Base-by-base conservation (phyloP, 1,140 invertebrate species). In the Danaus plexippus region DNA sequence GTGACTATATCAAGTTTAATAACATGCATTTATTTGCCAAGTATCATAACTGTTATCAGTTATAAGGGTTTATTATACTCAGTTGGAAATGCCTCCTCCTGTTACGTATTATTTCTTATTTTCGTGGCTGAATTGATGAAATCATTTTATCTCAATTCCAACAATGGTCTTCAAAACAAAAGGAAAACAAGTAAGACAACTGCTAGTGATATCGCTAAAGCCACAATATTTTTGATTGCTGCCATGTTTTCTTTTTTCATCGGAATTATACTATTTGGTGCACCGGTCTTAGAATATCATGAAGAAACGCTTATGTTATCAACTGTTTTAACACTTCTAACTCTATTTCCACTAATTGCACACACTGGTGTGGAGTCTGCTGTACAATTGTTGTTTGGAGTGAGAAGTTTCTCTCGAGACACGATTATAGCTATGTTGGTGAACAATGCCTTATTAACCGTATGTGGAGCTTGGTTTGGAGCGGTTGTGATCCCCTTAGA, bases 401-500 rank as follows among this genome's bases (percentile, higher is more conserved):
- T 87, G 1, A 88, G 87, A 59, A 75, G 65, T 11, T 77, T 88
- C 42, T 79, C 75, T 12, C 75, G 82, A 57, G 88, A 90, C 65
- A 77, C 88, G 12, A 79, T 91, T 15, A 76, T 88, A 8, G 82
- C 90, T 50, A 90, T 91, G 73, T 67, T 92, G 2, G 87, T 88
- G 41, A 88, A 89, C 41, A 90, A 90, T 70, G 88, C 92, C 11
- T 77, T 90, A 45, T 69, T 88, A 44, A 91, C 92, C 11, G 68
- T 97, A 10, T 73, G 95, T 42, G 96, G 96, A n/a, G 91, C 95
- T 9, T 98, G 96, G 95, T 69, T 94, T 9, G 95, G 96, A 11
- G 94, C 95, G 18, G 89, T 95, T 61, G 92, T 95, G 0, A 95
- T 97, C 59, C 96, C 96, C 18, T 83, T 98, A 9, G 96, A 98